These are phyloP conservation scores for Gila robusta DNA, from an alignment of 2,797 vertebrate genomes.

Conservation along the genomic window DNA sequence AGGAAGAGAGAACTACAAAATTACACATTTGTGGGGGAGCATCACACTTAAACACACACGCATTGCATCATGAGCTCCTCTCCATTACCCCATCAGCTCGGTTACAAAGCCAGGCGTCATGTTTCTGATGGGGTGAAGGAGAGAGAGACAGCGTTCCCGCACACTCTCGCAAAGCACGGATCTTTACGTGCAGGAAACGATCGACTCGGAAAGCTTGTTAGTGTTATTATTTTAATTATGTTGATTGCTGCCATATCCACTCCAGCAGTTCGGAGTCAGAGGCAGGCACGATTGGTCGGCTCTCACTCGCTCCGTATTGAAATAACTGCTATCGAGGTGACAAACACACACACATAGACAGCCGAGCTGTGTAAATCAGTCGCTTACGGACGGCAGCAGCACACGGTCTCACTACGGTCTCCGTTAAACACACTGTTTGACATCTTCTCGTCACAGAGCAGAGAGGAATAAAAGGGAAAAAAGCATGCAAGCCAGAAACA, in stretches of 20 bases:
- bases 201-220: conserved; percentile 76
- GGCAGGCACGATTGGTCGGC: conserved; percentile 62
- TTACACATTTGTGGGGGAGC: conserved; percentile 23
- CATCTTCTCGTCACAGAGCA: conserved; percentile 1
- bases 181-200: conserved; percentile 62
- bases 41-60: conserved; percentile 44
- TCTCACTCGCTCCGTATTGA: conserved; percentile 73
- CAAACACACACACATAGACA: conserved; percentile 45
- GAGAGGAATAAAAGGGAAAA: conserved; percentile 2
- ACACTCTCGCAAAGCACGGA: conserved; percentile 28
- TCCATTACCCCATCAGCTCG: conserved; percentile 48
- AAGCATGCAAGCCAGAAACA: conserved; percentile 8
- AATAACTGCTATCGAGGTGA: conserved; percentile 72
- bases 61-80: conserved; percentile 45
- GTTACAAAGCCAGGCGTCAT: conserved; percentile 39
- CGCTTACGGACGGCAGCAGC: conserved; percentile 55
- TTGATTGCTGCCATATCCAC: conserved; percentile 78
- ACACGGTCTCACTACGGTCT: not conserved
- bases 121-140: conserved; percentile 39
- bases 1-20: conserved; percentile 31
- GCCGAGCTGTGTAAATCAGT: conserved; percentile 69
- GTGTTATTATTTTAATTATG: conserved; percentile 82
- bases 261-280: conserved; percentile 63
- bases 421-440: conserved; percentile 13
- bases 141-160: conserved; percentile 25